These are phyloP conservation scores for Pseudochirops corinnae DNA, from an alignment of 2,797 vertebrate genomes.

Conservation along the genomic window DNA sequence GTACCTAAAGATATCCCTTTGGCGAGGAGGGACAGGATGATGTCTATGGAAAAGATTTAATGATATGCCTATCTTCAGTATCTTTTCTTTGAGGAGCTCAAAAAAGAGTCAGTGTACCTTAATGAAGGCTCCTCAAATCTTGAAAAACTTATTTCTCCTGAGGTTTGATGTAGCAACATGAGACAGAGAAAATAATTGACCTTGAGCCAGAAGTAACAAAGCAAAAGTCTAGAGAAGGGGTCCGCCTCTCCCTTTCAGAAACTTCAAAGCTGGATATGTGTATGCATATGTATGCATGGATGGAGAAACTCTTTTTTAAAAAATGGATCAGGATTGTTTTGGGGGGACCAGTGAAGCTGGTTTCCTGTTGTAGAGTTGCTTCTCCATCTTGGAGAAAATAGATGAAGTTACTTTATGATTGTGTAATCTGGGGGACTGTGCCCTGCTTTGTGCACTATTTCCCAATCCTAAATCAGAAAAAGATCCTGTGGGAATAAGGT, in stretches of 20 bases:
- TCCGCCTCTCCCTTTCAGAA: not conserved
- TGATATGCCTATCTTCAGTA: too few relatives aligned
- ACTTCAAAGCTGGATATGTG: not conserved
- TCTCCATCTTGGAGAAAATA: not conserved
- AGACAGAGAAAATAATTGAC: not conserved
- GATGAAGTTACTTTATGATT: not conserved
- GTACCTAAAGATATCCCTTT: not conserved
- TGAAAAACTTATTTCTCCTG: conserved; percentile 6
- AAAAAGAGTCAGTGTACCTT: not conserved
- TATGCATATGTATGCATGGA: not conserved
- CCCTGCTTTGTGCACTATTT: not conserved
- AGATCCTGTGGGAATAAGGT: conserved; percentile 32
- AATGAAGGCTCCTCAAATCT: not conserved
- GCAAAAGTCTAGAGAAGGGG: not conserved
- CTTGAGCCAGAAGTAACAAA: not conserved
- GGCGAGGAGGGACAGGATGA: not conserved
- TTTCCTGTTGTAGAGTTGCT: not conserved
- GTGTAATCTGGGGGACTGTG: not conserved
- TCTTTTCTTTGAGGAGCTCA: not conserved
- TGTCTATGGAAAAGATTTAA: not conserved
- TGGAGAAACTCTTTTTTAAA: not conserved
- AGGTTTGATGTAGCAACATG: conserved; percentile 41
- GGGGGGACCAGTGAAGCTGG: not conserved
- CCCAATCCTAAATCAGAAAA: not conserved
- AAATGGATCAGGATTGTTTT: not conserved